These are phyloP conservation scores for Ceriagrion tenellum DNA, from an alignment of 2,888 invertebrate genomes.

Conservation along the genomic window DNA sequence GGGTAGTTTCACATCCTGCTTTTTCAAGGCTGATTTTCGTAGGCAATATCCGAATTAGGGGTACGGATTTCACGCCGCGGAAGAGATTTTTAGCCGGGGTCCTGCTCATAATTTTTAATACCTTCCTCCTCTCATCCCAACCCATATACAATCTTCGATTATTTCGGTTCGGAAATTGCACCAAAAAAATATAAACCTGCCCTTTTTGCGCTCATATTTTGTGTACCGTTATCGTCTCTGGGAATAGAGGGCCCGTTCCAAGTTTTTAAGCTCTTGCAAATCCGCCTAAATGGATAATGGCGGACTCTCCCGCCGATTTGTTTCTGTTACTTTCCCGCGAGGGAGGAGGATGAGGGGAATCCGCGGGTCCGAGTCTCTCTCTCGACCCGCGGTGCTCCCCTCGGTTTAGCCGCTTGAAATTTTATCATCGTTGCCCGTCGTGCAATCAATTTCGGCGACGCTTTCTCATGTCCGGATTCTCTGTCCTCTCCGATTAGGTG, in stretches of 20 bases:
- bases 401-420: neutral
- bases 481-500: neutral
- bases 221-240: neutral
- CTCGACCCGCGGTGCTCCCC: neutral
- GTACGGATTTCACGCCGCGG: neutral
- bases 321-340: neutral
- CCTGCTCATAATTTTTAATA: neutral
- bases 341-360: neutral
- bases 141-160: neutral
- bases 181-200: neutral
- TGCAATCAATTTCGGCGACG: neutral
- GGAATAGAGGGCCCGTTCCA: neutral
- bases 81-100: neutral
- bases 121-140: neutral
- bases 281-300: slow-evolving; percentile 5
- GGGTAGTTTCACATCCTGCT: neutral
- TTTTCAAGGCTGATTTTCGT: neutral
- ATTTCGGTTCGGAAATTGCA: neutral
- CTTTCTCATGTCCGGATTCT: neutral
- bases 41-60: neutral
- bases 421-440: neutral
- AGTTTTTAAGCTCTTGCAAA: slow-evolving; percentile 8
- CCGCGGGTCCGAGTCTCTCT: too few species aligned
- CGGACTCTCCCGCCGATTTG: neutral
- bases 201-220: neutral